Conservation (phyloP, 2,797 vertebrate species). For the Sebastes steindachneri region DNA sequence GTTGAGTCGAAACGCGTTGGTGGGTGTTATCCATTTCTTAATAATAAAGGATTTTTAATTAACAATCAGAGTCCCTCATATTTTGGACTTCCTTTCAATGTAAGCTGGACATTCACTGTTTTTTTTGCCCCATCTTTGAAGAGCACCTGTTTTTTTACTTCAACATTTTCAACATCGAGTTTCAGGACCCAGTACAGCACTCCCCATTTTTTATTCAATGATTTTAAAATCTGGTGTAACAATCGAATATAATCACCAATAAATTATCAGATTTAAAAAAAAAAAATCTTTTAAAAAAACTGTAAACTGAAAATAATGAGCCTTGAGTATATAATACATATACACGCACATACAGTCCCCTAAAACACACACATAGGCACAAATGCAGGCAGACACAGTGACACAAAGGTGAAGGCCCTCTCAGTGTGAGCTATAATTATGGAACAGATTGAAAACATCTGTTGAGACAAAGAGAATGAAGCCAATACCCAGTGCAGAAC, state of each 20-base stretch:
- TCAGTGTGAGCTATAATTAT: conserved; percentile 26
- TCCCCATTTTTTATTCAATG: not conserved
- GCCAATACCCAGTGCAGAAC: not conserved
- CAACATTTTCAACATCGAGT: not conserved
- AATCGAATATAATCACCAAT: not conserved
- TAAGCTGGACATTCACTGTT: not conserved
- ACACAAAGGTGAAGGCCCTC: conserved; percentile 14
- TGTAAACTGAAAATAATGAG: not conserved
- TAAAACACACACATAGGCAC: not conserved
- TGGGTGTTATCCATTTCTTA: not conserved
- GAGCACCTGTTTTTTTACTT: not conserved
- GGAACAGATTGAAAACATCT: conserved; percentile 36
- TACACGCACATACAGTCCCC: not conserved
- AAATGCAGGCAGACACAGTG: not conserved
- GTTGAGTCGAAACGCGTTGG: not conserved
- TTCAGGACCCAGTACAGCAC: not conserved
- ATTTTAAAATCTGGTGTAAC: not conserved
- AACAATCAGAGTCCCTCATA: not conserved
- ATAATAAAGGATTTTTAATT: not conserved
- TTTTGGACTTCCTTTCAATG: too few species aligned
- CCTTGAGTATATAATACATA: not conserved
- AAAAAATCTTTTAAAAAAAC: not conserved
- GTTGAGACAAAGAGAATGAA: conserved; percentile 16
- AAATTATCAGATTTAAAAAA: too few species aligned
- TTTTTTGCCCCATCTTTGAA: not conserved